These are phyloP conservation scores for Carduelis carduelis DNA, from an alignment of 2,797 vertebrate species.

Conservation along the genomic window DNA sequence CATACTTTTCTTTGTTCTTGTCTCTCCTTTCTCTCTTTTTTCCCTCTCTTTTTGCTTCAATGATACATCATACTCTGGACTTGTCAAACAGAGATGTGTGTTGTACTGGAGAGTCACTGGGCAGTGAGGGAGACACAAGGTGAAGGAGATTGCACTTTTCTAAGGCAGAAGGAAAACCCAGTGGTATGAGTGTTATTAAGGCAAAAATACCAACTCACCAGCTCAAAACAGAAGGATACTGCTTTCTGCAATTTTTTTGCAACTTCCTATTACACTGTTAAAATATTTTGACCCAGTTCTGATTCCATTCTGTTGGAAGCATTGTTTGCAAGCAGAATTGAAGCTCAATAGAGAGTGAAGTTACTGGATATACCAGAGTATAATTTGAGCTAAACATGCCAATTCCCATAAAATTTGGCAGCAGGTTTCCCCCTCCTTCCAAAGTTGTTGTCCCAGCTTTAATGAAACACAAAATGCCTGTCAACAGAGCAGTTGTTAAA, in stretches of 20 bases:
- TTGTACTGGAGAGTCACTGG: neutral
- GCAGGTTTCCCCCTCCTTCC: neutral
- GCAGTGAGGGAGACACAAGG: neutral
- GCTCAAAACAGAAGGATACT: neutral
- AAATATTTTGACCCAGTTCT: neutral
- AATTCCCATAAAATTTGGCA: neutral
- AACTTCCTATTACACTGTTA: neutral
- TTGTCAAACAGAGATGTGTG: neutral
- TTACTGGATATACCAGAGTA: neutral
- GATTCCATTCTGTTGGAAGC: neutral
- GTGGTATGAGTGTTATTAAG: neutral
- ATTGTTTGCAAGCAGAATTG: neutral
- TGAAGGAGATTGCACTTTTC: neutral
- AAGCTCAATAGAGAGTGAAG: neutral
- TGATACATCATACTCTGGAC: neutral
- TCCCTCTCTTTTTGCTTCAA: neutral
- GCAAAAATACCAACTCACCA: neutral
- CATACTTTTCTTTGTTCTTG: neutral
- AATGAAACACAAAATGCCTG: slow-evolving; percentile 23
- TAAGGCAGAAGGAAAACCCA: neutral
- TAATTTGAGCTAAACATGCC: neutral
- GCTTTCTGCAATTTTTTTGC: neutral
- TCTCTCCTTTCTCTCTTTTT: neutral
- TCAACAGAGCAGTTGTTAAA: slow-evolving; percentile 1
- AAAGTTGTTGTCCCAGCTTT: slow-evolving; percentile 6